Conservation (phyloP, 1,140 invertebrate species). For the Lepidurus apus region DNA sequence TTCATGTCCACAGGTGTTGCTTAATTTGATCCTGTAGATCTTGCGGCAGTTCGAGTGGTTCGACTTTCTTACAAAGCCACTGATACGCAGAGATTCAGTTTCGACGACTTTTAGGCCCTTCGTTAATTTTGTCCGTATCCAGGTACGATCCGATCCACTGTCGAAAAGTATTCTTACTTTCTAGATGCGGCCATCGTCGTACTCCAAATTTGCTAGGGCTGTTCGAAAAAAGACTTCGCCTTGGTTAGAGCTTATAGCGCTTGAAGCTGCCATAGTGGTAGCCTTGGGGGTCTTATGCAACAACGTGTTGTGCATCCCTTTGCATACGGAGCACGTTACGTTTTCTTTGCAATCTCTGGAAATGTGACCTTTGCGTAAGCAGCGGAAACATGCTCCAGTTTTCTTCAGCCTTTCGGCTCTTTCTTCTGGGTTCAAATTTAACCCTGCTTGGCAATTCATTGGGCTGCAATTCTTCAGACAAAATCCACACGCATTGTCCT, state of each 20-base stretch:
- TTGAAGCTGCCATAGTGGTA: neutral
- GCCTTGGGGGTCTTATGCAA: neutral
- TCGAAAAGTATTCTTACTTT: constrained; percentile 7
- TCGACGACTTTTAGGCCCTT: neutral
- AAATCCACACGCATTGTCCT: neutral
- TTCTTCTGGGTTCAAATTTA: neutral
- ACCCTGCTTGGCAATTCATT: neutral
- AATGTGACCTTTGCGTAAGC: neutral
- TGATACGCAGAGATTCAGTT: neutral
- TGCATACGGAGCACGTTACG: neutral
- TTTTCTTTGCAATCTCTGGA: neutral
- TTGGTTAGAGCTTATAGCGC: neutral
- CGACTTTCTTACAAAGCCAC: neutral
- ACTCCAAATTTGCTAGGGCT: neutral
- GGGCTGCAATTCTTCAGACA: neutral
- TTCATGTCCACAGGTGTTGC: neutral
- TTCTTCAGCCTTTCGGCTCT: constrained; percentile 19
- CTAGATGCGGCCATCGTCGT: neutral
- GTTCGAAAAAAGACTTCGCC: neutral
- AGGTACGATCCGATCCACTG: neutral
- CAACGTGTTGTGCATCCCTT: neutral
- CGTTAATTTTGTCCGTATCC: neutral
- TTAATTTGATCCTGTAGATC: neutral
- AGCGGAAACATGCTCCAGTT: neutral
- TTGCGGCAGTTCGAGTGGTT: neutral